Base-by-base conservation (phyloP, 2,888 invertebrate genomes). In the Callyntrura guangdongensis region DNA sequence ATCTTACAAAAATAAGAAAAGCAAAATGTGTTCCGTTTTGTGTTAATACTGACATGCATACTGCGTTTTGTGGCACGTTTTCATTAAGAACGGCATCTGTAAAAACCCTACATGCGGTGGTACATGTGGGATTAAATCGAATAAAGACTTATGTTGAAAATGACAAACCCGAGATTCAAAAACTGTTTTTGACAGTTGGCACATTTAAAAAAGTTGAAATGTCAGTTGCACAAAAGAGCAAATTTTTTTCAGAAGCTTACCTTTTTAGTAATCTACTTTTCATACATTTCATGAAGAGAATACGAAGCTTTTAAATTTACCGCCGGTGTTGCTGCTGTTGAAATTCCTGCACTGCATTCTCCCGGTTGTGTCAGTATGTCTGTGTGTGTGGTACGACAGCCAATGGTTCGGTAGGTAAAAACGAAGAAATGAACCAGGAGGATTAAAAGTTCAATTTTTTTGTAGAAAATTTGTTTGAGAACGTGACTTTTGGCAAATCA, bases 401-500 rank as follows among this genome's bases (percentile, higher is more conserved):
- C 2, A 36, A 36, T 36, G 6, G 36, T 36, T 4, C 36, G 36
- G 36, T 36, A 36, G 6, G 36, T 4, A 6, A 36, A 6, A 36
- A 36, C n/a, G n/a, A 36, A 36, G 36, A 6, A 36, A 36, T 6
- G 36, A 36, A 6, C 36, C 36, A 36, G 6, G 36, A 36, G 36
- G 36, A 2, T 56, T 56, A n/a, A 56, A 36, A 36, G 36, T 36
- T 36, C 25, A 67, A n/a, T n/a, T 67, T 25, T 67, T 36, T 67
- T 36, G 36, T 36, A 36, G 36, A 36, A 36, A 36, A 36, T 36
- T 4, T 36, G 2, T 36, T 4, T 36, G 25, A 67, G 67, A 25
- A 67, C 67, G 67, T 67, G 67, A 67, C 25, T 67, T 67, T n/a
- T 67, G 3, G 11, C 27, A 67, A 67, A 67, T 67, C 67, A 14